Evolutionary conservation across 53 echinoderm and acorn worm genomes (phyloP), one percentile per base, ranked within the genome.

Genomic region (Mesocentrotus franciscanus): DNA sequence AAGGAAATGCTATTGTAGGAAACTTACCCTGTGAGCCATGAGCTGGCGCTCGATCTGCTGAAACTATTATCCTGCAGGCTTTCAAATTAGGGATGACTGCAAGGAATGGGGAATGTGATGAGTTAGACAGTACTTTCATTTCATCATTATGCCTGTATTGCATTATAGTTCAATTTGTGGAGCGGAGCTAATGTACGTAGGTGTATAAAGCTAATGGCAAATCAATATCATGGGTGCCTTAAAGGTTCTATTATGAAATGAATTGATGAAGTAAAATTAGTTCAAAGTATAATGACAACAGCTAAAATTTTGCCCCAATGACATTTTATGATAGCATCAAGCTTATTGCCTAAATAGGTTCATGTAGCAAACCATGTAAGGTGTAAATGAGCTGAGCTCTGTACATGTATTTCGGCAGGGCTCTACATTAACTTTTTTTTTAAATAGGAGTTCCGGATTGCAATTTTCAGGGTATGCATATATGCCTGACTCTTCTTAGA

Each of bases 31-130:
- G 2, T 56, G 9, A 61, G 75, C 56, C 92, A 72, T 92, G 74
- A 72, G 92, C 92, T 72, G 92, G 92, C 92, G 92, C 92, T 72
- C 14, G 85, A 85, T 91, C 92, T 92, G 92, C 74, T 24, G 10
- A 71, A 92, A 27, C 49, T 55, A 64, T 92, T 92, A 92, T 30
- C 36, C 5, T 3, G 71, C 92, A 49, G 92, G 55, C 33, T 49
- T 92, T 92, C 92, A 92, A 92, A 92, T 92, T 92, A 92, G 92
- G 75, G 71, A 71, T n/a, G 92, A 92, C 92, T 92, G 92, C 92
- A 92, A 92, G 92, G 92, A 68, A 68, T 66, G 92, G 64, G 75
- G 74, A 92, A 72, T 71, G 71, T 72, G 92, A 72, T 56, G 72
- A 92, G 49, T 20, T 27, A 27, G 71, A 92, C 92, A 70, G 91